Evolutionary conservation across 2,797 vertebrate species (phyloP).

Genomic region (Chiroxiphia lanceolata): DNA sequence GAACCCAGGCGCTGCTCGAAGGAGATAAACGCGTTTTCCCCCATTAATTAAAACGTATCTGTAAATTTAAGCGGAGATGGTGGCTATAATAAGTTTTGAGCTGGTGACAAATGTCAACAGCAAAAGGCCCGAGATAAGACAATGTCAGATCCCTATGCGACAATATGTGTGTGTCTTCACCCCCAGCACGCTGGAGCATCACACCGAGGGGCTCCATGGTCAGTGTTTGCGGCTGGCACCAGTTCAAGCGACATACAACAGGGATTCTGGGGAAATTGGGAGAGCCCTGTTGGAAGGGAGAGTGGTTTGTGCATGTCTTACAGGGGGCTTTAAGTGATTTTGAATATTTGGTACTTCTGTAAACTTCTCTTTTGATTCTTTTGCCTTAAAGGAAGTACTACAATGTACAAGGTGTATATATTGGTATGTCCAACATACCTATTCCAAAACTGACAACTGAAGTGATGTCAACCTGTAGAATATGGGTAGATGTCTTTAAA

Average conservation of each 20-base stretch:
- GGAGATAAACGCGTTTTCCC: slow-evolving; percentile 73
- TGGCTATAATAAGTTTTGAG: slow-evolving; percentile 38
- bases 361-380: not conserved
- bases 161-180: not conserved
- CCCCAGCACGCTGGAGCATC: not conserved
- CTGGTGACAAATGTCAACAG: not conserved
- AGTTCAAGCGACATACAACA: accelerated
- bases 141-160: not conserved
- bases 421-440: not conserved
- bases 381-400: not conserved
- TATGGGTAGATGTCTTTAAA: accelerated
- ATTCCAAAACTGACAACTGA: not conserved
- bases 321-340: not conserved
- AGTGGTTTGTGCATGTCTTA: accelerated
- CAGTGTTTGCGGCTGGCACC: not conserved
- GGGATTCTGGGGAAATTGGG: accelerated
- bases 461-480: not conserved
- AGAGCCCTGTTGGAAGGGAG: accelerated
- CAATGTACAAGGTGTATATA: accelerated
- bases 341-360: not conserved
- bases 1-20: slow-evolving; percentile 62
- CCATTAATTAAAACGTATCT: slow-evolving; percentile 67
- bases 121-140: slow-evolving; percentile 33
- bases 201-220: accelerated
- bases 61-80: slow-evolving; percentile 58